A percentile compares a stretch with the other conserved stretches of the same genome.
Conservation (phyloP, 2,888 invertebrate species). For the Yponomeuta evonymella region DNA sequence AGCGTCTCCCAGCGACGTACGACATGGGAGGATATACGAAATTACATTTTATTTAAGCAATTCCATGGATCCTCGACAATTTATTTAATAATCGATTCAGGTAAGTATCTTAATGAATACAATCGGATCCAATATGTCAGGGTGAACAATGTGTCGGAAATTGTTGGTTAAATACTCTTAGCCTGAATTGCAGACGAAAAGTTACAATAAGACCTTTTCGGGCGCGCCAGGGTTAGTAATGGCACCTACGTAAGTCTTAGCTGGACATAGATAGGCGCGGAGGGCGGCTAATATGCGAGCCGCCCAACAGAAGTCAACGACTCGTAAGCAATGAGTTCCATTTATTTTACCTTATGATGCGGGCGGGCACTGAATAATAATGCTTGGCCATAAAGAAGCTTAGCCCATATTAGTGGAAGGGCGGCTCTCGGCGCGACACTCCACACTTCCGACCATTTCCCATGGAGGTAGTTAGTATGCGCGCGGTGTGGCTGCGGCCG, state of each 20-base stretch:
- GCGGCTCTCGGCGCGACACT: conserved; percentile 1
- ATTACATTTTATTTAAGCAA: conserved; percentile 1
- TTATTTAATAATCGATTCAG: not conserved
- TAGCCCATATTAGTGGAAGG: not conserved
- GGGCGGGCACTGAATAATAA: conserved; percentile 1
- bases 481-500: conserved; percentile 1
- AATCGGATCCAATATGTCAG: no score
- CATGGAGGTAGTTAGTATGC: not conserved
- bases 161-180: no score
- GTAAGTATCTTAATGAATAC: not conserved
- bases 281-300: not conserved
- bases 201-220: not conserved
- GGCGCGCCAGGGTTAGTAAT: not conserved
- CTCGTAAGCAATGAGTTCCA: not conserved
- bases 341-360: not conserved
- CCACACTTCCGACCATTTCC: not conserved
- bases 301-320: not conserved
- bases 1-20: not conserved
- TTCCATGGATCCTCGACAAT: not conserved
- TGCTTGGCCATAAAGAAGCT: not conserved
- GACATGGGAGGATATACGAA: not conserved
- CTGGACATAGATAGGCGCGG: not conserved
- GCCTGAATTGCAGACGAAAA: no score
- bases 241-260: not conserved
- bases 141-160: no score